A percentile compares a stretch with the other conserved stretches of the same genome.
phyloP scores from a whole-genome alignment of 1,140 invertebrate species.

The Andricus grossulariae region DNA sequence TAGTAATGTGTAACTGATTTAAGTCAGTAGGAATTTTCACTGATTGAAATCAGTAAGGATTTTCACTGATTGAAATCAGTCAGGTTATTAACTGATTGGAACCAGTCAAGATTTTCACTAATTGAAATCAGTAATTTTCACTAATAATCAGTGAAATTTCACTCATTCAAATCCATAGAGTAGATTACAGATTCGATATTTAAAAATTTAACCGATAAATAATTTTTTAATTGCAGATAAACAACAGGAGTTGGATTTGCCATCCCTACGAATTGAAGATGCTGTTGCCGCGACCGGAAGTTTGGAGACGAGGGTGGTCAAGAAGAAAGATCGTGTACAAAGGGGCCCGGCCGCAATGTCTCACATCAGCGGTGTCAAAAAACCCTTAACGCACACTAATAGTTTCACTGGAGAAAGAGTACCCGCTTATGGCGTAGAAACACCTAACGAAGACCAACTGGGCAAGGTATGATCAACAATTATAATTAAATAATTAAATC shows the following conservation, averaged over 20 bases:
- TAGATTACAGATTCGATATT: too few species aligned
- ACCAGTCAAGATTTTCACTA: too few species aligned
- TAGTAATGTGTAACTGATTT: too few species aligned
- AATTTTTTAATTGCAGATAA: slow-evolving; percentile 83
- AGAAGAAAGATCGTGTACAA: slow-evolving; percentile 81
- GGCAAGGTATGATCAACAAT: slow-evolving; percentile 79
- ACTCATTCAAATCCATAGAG: too few species aligned
- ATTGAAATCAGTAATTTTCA: too few species aligned
- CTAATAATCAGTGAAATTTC: too few species aligned
- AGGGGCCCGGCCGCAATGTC: slow-evolving; percentile 85
- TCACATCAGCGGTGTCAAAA: slow-evolving; percentile 93
- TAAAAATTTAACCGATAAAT: too few species aligned
- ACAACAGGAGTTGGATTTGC: slow-evolving; percentile 96
- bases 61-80: too few species aligned
- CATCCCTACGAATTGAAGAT: slow-evolving; percentile 89
- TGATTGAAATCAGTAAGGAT: too few species aligned
- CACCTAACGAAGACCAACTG: slow-evolving; percentile 91
- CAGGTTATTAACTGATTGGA: too few species aligned
- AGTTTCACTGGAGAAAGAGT: slow-evolving; percentile 93
- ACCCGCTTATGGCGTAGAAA: slow-evolving; percentile 94
- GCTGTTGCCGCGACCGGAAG: slow-evolving; percentile 75
- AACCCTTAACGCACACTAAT: slow-evolving; percentile 90
- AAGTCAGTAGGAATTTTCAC: too few species aligned
- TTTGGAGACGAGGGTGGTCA: slow-evolving; percentile 72
- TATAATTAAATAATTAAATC: neutral